phyloP scores from a whole-genome alignment of 2,797 vertebrate species.

The Strix occidentalis region DNA sequence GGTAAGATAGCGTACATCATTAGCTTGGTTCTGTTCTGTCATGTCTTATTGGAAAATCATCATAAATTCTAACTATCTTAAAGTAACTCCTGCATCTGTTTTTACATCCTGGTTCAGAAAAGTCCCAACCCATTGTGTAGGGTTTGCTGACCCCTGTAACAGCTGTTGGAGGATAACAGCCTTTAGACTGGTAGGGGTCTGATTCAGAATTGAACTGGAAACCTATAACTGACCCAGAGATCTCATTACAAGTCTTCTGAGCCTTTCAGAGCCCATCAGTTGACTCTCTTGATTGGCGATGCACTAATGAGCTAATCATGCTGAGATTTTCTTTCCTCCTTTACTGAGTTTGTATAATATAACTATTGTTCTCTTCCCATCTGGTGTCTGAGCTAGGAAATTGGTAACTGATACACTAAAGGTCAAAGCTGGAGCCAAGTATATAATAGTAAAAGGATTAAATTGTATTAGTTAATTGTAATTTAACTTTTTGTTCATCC shows the following conservation, averaged over 20 bases:
- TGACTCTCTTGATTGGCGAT: constrained; percentile 7
- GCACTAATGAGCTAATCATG: constrained; percentile 43
- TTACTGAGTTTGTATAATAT: constrained; percentile 34
- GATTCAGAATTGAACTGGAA: constrained; percentile 2
- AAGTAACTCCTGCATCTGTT: background rate
- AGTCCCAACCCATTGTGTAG: background rate
- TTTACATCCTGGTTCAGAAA: background rate
- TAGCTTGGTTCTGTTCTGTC: background rate
- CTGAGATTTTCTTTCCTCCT: constrained; percentile 40
- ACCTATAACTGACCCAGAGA: background rate
- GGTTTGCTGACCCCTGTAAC: background rate
- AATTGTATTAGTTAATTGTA: constrained; percentile 39
- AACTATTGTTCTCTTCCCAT: constrained; percentile 59
- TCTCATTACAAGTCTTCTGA: constrained; percentile 5
- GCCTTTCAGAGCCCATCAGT: constrained; percentile 13
- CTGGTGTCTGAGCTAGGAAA: constrained; percentile 55
- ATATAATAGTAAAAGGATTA: constrained; percentile 11
- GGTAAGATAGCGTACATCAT: background rate
- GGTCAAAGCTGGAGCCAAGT: constrained; percentile 27
- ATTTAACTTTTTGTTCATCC: background rate
- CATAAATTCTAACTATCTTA: background rate
- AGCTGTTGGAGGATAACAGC: background rate
- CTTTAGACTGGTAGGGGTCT: background rate
- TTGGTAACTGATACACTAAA: constrained; percentile 16
- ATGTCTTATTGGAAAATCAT: background rate